Evolutionary conservation across 2,797 vertebrate genomes (phyloP).

Genomic region (Distichodus sexfasciatus): DNA sequence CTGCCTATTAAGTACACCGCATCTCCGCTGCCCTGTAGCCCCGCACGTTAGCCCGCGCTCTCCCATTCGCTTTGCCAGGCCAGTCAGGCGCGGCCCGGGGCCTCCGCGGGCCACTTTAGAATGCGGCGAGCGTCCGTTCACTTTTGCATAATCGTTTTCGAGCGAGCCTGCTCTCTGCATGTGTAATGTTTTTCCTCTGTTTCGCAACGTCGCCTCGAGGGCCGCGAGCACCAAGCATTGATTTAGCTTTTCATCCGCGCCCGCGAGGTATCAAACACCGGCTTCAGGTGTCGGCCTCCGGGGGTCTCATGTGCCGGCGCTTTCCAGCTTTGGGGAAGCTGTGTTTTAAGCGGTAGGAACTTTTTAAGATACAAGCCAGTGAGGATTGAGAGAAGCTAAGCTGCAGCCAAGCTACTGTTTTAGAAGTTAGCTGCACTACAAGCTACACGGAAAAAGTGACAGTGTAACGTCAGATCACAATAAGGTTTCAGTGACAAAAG

Average conservation of each 20-base stretch:
- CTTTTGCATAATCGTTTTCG: conserved; percentile 49
- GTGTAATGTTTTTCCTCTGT: conserved; percentile 38
- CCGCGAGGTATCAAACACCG: conserved; percentile 38
- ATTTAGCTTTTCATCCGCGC: conserved; percentile 51
- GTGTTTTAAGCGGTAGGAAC: no score
- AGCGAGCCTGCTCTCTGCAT: conserved; percentile 32
- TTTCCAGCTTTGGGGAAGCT: no score
- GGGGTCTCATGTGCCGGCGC: background rate
- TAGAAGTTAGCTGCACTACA: no score
- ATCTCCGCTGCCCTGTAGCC: background rate
- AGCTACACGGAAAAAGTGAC: no score
- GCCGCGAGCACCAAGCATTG: conserved; percentile 44
- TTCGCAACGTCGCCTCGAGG: conserved; percentile 38
- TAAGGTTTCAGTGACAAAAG: no score
- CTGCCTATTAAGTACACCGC: conserved; percentile 21
- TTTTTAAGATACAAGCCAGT: no score
- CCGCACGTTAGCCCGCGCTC: background rate
- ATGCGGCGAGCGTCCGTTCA: conserved; percentile 4
- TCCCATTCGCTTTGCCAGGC: background rate
- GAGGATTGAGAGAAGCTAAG: no score
- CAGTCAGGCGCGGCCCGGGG: conserved; percentile 15
- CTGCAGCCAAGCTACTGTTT: no score
- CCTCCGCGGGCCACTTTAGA: conserved; percentile 21
- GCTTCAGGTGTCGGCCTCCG: conserved; percentile 9
- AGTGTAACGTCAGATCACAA: no score